phyloP scores from a whole-genome alignment of 2,113 vertebrate species.

The Megatriorchis doriae region DNA sequence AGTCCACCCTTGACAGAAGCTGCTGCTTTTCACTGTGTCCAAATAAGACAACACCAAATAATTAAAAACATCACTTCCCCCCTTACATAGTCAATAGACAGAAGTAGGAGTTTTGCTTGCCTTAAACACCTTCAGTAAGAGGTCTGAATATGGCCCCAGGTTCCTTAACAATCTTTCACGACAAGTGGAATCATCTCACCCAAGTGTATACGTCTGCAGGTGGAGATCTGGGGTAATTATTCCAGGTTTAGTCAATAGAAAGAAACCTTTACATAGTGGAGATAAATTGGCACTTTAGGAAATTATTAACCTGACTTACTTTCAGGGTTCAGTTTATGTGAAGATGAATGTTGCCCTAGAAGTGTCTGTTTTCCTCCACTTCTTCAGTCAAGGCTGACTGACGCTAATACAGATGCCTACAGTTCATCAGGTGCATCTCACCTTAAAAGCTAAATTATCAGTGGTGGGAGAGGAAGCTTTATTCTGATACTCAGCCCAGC shows the following conservation, averaged over 20 bases:
- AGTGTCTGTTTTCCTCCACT: neutral
- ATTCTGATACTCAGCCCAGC: neutral
- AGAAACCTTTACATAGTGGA: neutral
- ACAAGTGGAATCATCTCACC: neutral
- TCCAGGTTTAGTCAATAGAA: neutral
- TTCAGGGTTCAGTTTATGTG: neutral
- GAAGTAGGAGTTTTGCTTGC: neutral
- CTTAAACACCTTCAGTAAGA: neutral
- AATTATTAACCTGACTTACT: neutral
- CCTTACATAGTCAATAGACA: neutral
- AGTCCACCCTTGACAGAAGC: neutral
- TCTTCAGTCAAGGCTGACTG: neutral
- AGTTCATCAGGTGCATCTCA: neutral
- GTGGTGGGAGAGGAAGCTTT: neutral
- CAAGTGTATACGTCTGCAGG: neutral
- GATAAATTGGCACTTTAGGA: neutral
- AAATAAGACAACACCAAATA: neutral
- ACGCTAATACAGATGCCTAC: neutral
- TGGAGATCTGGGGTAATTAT: neutral
- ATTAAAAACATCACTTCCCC: neutral
- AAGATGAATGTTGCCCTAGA: neutral
- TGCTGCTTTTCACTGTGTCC: neutral
- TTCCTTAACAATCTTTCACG: neutral
- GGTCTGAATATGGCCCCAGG: neutral
- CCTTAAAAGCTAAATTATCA: neutral